phyloP scores from a whole-genome alignment of 2,888 invertebrate species.

The Hypena proboscidalis region DNA sequence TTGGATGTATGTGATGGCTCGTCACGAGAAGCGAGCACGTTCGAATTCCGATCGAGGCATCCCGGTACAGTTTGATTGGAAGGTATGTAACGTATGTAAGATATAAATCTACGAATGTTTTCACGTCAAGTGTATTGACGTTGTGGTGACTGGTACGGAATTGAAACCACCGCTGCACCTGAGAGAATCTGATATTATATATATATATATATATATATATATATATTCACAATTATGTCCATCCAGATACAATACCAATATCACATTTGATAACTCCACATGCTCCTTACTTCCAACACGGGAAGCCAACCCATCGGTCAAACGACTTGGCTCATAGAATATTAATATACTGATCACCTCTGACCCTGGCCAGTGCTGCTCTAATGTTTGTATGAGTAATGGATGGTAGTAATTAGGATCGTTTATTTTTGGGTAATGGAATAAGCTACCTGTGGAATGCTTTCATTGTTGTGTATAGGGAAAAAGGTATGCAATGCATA shows the following conservation, averaged over 20 bases:
- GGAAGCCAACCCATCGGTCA: slow-evolving; percentile 48
- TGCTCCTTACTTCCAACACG: slow-evolving; percentile 32
- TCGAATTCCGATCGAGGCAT: slow-evolving; percentile 35
- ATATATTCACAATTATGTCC: background rate
- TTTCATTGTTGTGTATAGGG: background rate
- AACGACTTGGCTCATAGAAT: slow-evolving; percentile 43
- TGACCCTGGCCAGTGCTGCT: slow-evolving; percentile 27
- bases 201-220: too few species aligned
- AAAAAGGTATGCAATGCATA: too few species aligned
- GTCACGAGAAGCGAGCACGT: slow-evolving; percentile 28
- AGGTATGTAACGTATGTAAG: slow-evolving; percentile 3
- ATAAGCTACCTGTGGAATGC: slow-evolving; percentile 5
- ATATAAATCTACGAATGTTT: slow-evolving; percentile 19
- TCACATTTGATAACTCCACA: slow-evolving; percentile 12
- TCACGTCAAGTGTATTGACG: slow-evolving; percentile 7
- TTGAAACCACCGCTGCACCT: too few species aligned
- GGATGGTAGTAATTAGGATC: slow-evolving; percentile 16
- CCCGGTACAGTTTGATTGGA: slow-evolving; percentile 32
- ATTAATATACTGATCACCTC: slow-evolving; percentile 46
- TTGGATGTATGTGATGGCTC: slow-evolving; percentile 24
- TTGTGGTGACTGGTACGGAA: background rate
- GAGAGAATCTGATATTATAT: too few species aligned
- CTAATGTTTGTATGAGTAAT: slow-evolving; percentile 31
- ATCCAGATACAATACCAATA: background rate
- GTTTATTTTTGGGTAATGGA: slow-evolving; percentile 34